Conservation (phyloP, 2,113 vertebrate species). For the Cheilinus undulatus region DNA sequence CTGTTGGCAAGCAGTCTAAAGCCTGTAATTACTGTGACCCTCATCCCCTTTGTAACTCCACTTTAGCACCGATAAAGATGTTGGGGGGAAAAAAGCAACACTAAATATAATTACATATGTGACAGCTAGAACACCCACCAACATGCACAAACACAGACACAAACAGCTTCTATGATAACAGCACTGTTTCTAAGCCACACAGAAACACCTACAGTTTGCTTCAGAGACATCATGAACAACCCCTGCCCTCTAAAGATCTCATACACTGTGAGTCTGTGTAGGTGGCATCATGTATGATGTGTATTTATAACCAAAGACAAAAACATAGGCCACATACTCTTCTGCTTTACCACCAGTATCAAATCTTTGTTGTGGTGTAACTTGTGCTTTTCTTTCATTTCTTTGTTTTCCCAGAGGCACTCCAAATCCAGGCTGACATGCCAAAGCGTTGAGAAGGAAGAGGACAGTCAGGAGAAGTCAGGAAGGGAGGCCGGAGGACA, state of each 20-base stretch:
- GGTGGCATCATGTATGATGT: conserved; percentile 9
- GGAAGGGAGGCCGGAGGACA: conserved; percentile 87
- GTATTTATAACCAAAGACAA: neutral
- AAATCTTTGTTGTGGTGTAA: neutral
- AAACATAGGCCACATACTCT: neutral
- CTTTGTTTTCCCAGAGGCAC: conserved; percentile 83
- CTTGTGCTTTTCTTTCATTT: conserved; percentile 15
- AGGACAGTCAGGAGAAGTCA: conserved; percentile 84
- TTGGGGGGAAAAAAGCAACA: conserved; percentile 12
- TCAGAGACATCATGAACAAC: conserved; percentile 10
- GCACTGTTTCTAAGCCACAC: conserved; percentile 1
- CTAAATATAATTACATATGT: conserved; percentile 29
- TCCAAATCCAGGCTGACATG: conserved; percentile 88
- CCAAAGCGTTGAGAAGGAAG: conserved; percentile 88
- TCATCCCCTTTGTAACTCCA: conserved; percentile 53
- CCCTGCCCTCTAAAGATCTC: neutral
- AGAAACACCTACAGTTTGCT: conserved; percentile 15
- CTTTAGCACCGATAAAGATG: conserved; percentile 40
- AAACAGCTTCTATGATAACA: conserved; percentile 25
- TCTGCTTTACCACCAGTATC: neutral
- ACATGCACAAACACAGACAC: conserved; percentile 25
- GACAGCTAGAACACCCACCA: conserved; percentile 37
- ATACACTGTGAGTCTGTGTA: neutral
- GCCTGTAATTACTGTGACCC: conserved; percentile 69
- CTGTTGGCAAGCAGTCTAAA: conserved; percentile 56